Percentiles rank a stretch among this genome's conserved stretches.
Conservation (phyloP, 1,140 invertebrate species). For the Hormaphis cornu region DNA sequence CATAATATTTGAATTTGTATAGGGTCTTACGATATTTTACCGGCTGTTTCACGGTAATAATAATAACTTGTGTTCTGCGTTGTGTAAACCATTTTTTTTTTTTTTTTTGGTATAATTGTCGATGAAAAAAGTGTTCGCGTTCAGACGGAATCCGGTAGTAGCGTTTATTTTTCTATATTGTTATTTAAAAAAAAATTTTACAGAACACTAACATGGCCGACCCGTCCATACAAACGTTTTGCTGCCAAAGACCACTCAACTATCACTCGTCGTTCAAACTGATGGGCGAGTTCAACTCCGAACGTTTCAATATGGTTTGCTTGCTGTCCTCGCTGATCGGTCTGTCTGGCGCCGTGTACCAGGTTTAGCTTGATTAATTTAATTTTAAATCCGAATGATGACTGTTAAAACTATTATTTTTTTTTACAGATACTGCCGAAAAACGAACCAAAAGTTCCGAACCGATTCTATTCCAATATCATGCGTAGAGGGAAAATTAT, state of each 20-base stretch:
- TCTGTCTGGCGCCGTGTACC: slow-evolving; percentile 58
- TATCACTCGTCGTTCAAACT: slow-evolving; percentile 25
- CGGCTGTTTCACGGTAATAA: too few relatives aligned
- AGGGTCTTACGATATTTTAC: too few relatives aligned
- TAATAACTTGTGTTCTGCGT: too few relatives aligned
- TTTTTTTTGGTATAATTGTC: too few relatives aligned
- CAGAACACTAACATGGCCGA: too few relatives aligned
- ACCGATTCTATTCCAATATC: slow-evolving; percentile 49
- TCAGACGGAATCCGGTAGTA: too few relatives aligned
- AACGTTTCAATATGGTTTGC: slow-evolving; percentile 34
- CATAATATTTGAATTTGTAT: too few relatives aligned
- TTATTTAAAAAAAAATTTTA: too few relatives aligned
- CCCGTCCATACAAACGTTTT: slow-evolving; percentile 38
- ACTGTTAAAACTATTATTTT: slow-evolving; percentile 44
- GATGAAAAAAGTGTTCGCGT: too few relatives aligned
- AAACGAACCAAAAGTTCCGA: slow-evolving; percentile 41
- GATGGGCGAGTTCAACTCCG: slow-evolving; percentile 36
- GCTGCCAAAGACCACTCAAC: slow-evolving; percentile 35
- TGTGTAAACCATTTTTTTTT: too few relatives aligned
- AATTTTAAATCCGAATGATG: slow-evolving; percentile 54
- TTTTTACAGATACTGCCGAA: slow-evolving; percentile 47
- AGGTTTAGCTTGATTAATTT: slow-evolving; percentile 47
- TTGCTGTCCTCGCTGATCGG: slow-evolving; percentile 33
- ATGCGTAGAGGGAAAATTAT: slow-evolving; percentile 56
- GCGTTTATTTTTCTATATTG: too few relatives aligned